Evolutionary conservation across 1,140 invertebrate species (phyloP), one percentile per base, ranked within the genome.

Genomic region (Hypothenemus hampei): DNA sequence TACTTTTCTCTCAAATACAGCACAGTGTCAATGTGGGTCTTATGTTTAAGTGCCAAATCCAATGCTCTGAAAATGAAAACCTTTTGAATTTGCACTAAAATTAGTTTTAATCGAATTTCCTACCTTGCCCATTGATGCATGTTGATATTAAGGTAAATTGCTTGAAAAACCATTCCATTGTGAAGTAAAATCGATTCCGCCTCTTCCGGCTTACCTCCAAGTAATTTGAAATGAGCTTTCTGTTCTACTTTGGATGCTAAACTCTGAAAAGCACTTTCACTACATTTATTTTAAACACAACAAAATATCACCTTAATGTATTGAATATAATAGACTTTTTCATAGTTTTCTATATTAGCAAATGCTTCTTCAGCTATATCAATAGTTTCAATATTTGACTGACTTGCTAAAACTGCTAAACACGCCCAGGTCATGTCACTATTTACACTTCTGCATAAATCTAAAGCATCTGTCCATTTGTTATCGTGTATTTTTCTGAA

Each of bases 281-380:
- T 18, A 22, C n/a, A 45, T 24, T 45, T 29, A 18, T 45, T 29
- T 51, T 8, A n/a, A 4, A 2, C 26, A 31, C 3, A 31, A 31
- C 1, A 31, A 13, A 31, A 2, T 13, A 7, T 41, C 73, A 83
- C 83, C 70, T 91, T 89, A 18, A 96, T 83, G 62, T 91, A 81
- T 67, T 87, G 84, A 46, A 97, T 86, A 67, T 91, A 93, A 62
- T 85, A 80, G 0, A 97, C 93, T 82, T 96, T 95, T 64, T 97
- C 92, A 37, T 83, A 85, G 78, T 92, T 85, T 57, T 84, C 82
- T 48, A 97, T 89, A 18, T 91, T 85, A n/a, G 91, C 87, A 74
- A 94, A 98, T 7, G 91, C 89, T 68, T 95, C 86, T 77, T 97
- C 93, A 1, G 93, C 92, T 21, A 90, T 84, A 31, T 84, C 79